phyloP scores from a whole-genome alignment of 92 coral and sea anemone species.

The Desmophyllum pertusum region DNA sequence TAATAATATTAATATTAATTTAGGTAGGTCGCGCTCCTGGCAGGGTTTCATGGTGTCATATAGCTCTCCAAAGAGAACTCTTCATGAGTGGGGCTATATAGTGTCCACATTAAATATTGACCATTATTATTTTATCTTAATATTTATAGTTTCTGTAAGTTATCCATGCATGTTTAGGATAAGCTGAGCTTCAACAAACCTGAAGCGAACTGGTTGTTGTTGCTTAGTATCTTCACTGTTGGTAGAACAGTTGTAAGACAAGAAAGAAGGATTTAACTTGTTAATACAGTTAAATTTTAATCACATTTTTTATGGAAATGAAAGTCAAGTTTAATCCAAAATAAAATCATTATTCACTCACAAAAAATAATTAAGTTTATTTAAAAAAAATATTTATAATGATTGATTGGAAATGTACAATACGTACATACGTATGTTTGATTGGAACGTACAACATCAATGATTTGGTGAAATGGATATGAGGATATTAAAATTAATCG shows the following conservation, averaged over 20 bases:
- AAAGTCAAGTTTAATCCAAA: neutral
- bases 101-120: too few relatives aligned
- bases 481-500: too few relatives aligned
- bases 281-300: neutral
- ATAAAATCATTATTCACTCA: neutral
- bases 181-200: conserved; percentile 69
- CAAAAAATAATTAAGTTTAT: neutral
- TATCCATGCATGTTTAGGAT: conserved; percentile 29
- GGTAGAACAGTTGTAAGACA: conserved; percentile 61
- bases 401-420: too few relatives aligned
- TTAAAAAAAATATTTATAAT: too few relatives aligned
- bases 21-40: too few relatives aligned
- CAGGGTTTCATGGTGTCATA: too few relatives aligned
- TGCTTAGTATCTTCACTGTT: conserved; percentile 85
- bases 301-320: neutral
- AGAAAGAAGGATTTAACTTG: conserved; percentile 14
- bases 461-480: neutral
- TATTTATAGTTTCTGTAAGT: neutral
- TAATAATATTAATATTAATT: too few relatives aligned
- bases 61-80: too few relatives aligned
- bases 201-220: conserved; percentile 95
- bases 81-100: too few relatives aligned
- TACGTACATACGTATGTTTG: too few relatives aligned
- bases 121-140: too few relatives aligned
- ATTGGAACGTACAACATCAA: neutral